Percentiles rank a stretch among this genome's conserved stretches.
These are phyloP conservation scores for Acrocyrtus sp. DNA, from an alignment of 2,888 invertebrate species.

Conservation along the genomic window DNA sequence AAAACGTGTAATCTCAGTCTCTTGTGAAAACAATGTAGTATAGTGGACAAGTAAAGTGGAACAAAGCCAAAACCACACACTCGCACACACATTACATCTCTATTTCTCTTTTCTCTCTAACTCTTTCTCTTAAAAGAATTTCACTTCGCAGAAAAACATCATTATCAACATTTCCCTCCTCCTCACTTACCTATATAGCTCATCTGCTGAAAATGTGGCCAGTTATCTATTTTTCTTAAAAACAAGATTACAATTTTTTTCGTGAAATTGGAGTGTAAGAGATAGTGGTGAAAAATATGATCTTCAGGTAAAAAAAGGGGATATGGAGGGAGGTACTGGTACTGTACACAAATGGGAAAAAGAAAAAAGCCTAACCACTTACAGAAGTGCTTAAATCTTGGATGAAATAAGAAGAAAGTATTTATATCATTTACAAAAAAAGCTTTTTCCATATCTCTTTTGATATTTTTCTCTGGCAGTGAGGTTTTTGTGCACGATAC, in stretches of 20 bases:
- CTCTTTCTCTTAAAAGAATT: too few relatives aligned
- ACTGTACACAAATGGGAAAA: background rate
- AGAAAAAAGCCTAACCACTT: background rate
- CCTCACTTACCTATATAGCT: background rate
- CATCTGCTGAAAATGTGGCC: background rate
- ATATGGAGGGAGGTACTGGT: background rate
- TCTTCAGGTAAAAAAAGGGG: background rate
- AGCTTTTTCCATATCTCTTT: too few relatives aligned
- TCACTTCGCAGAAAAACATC: too few relatives aligned
- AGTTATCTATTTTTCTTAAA: background rate
- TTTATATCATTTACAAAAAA: too few relatives aligned
- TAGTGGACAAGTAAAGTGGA: conserved; percentile 17
- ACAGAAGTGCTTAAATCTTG: background rate
- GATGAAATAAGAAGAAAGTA: background rate
- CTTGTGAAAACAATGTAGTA: conserved; percentile 2
- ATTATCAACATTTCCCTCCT: too few relatives aligned
- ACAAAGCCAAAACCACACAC: conserved; percentile 16
- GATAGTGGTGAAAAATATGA: background rate
- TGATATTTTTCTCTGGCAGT: too few relatives aligned
- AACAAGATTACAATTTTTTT: background rate
- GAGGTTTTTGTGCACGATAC: too few relatives aligned
- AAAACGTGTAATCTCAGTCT: background rate
- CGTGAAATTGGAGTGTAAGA: conserved; percentile 16
- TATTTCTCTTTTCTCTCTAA: too few relatives aligned
- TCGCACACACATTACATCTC: too few relatives aligned